Conservation (phyloP, 1,140 invertebrate genomes). For the Venustaconcha ellipsiformis region DNA sequence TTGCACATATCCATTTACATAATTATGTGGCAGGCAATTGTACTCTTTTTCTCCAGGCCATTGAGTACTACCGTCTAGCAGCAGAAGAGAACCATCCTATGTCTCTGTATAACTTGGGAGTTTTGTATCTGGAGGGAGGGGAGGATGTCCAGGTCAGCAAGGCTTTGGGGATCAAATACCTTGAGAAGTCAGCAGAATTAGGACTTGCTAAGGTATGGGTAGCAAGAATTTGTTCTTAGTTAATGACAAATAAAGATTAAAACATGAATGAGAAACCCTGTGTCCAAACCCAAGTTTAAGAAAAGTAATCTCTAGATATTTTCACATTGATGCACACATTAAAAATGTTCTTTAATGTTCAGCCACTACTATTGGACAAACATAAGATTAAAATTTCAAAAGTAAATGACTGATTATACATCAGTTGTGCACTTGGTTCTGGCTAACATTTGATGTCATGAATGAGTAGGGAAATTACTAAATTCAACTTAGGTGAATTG, state of each 20-base stretch:
- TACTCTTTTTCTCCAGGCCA: slow-evolving; percentile 40
- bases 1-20: background rate
- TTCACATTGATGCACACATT: too few relatives aligned
- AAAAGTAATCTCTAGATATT: background rate
- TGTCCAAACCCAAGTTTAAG: background rate
- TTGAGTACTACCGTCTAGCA: slow-evolving; percentile 54
- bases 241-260: background rate
- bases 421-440: too few relatives aligned
- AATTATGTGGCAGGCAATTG: background rate
- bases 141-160: slow-evolving; percentile 41
- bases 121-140: slow-evolving; percentile 56
- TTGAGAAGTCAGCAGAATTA: slow-evolving; percentile 54
- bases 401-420: too few relatives aligned
- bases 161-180: slow-evolving; percentile 39
- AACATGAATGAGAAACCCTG: background rate
- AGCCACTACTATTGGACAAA: too few relatives aligned
- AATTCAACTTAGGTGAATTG: too few relatives aligned
- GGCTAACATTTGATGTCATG: too few relatives aligned
- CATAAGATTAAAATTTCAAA: too few relatives aligned
- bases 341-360: too few relatives aligned
- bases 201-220: slow-evolving; percentile 55
- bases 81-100: slow-evolving; percentile 52
- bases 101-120: slow-evolving; percentile 60
- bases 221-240: background rate
- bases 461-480: too few relatives aligned